Percentiles rank a stretch among this genome's conserved stretches.
phyloP scores from a whole-genome alignment of 2,888 invertebrate genomes.

The Geophilus truncorum region DNA sequence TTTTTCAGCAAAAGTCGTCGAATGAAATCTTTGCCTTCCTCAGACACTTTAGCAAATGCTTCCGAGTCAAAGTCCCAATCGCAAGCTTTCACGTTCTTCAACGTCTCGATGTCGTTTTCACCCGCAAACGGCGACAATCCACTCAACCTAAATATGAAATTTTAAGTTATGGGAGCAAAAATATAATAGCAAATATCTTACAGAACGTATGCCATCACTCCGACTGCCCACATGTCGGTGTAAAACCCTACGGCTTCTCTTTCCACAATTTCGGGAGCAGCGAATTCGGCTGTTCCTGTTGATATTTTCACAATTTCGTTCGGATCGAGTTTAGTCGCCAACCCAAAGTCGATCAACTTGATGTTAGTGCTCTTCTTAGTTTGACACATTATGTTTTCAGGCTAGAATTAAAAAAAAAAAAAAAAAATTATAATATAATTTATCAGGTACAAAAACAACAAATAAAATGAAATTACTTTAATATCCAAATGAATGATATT shows the following conservation, averaged over 20 bases:
- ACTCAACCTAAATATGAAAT: slow-evolving; percentile 62
- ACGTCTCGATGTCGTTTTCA: slow-evolving; percentile 94
- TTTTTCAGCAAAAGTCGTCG: slow-evolving; percentile 81
- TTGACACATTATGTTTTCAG: slow-evolving; percentile 99
- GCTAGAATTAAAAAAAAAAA: no score
- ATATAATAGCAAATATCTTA: no score
- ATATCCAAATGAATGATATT: slow-evolving; percentile 92
- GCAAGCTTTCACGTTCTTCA: slow-evolving; percentile 96
- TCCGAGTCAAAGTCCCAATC: slow-evolving; percentile 99
- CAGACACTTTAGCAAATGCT: slow-evolving; percentile 87
- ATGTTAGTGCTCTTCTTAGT: slow-evolving; percentile 91
- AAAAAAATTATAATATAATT: no score
- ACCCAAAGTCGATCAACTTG: slow-evolving; percentile 98
- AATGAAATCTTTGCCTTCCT: slow-evolving; percentile 98
- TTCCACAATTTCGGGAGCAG: slow-evolving; percentile 98
- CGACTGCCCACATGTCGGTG: slow-evolving; percentile 99
- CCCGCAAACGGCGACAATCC: slow-evolving; percentile 99
- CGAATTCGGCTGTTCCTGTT: slow-evolving; percentile 98
- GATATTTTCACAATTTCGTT: slow-evolving; percentile 98
- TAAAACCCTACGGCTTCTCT: slow-evolving; percentile 99
- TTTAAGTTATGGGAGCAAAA: slow-evolving; percentile 45
- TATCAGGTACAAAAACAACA: no score
- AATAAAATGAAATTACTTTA: no score
- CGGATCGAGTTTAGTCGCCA: slow-evolving; percentile 95
- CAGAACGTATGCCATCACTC: slow-evolving; percentile 96